Base-by-base conservation (phyloP, 2,113 vertebrate genomes). In the Apodemus speciosus region DNA sequence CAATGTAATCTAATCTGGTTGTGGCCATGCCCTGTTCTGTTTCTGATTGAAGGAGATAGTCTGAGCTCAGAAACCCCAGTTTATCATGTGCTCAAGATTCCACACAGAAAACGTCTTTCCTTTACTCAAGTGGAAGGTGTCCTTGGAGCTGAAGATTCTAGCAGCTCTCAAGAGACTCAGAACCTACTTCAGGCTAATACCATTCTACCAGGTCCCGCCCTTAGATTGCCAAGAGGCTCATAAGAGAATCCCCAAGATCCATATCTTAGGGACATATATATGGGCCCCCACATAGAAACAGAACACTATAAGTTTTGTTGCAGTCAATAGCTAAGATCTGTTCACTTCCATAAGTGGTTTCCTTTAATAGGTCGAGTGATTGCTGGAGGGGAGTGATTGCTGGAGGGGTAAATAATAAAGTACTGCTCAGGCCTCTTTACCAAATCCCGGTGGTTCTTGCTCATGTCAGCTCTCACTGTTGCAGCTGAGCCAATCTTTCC, bases 281-380 rank as follows among this genome's bases (percentile, higher is more conserved):
- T 30, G 15, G 3, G 5, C 23, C 25, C 10, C 32, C 56, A 23
- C 21, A 51, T n/a, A 84, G 4, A 84, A 10, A 27, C 11, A 87
- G 35, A 35, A 38, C 43, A 66, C 49, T 75, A 66, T 56, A 85
- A 49, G n/a, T 10, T 49, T 8, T 62, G 16, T 30, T 64, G 49
- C 85, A 73, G 38, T 93, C 75, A 72, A 35, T 62, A 85, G 60
- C 25, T 80, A 35, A 91, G 88, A 94, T 81, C 3, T 72, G n/a
- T 62, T 49, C 46, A 66, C 2, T 7, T 43, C 16, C 4, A 30
- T 38, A 83, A 25, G 73, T 43, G 73, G 75, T 56, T 93, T 76
- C 40, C 20, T 60, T 75, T 62, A 72, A 86, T 88, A 91, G 87
- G 46, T 3, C 43, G n/a, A 38, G 2, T 53, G 86, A 38, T 46